Evolutionary conservation across 1,140 invertebrate genomes (phyloP), one percentile per base, ranked within the genome.

Genomic region (Drosophila burlai): DNA sequence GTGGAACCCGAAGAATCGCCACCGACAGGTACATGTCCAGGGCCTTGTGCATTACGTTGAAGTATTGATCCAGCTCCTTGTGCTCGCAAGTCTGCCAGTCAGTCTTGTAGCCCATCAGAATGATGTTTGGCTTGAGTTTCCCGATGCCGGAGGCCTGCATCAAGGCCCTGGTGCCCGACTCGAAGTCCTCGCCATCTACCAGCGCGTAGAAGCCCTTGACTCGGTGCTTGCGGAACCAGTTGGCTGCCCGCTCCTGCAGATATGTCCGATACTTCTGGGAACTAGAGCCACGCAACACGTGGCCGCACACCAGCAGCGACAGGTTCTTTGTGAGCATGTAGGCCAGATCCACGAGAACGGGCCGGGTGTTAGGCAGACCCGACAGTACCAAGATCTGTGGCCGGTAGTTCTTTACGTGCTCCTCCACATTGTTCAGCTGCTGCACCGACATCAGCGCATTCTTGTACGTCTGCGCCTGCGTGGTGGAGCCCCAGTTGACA

Each of bases 401-500:
- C 81, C 97, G 95, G 93, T 98, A 99, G 94, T 99, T 99, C 94
- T 99, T 99, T 0, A 99, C 98, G 91, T 99, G 98, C 62, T 99
- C 98, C 76, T 98, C 97, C 5, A 98, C 96, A 46, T 95, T 95
- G 72, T 97, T 97, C 47, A 99, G 93, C 85, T 98, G 97, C 74
- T 98, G 96, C 5, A 98, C 96, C 2, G 97, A 96, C 54, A 96
- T 95, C 16, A 99, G 93, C 0, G 98, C 98, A 84, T 96, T 97
- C 89, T 97, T 98, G 93, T 99, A 99, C 0, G 97, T 97, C 93
- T 99, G 98, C 16, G 98, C 98, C 93, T 99, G 98, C 0, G 98
- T 98, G 3, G 98, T 99, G 1, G 98, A 99, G 1, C 98, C 98
- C 98, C 98, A 99, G 94, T 99, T 99, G 3, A 99, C 98, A 93